Base-by-base conservation (phyloP, 2,888 invertebrate species). In the Andrena trimmerana region DNA sequence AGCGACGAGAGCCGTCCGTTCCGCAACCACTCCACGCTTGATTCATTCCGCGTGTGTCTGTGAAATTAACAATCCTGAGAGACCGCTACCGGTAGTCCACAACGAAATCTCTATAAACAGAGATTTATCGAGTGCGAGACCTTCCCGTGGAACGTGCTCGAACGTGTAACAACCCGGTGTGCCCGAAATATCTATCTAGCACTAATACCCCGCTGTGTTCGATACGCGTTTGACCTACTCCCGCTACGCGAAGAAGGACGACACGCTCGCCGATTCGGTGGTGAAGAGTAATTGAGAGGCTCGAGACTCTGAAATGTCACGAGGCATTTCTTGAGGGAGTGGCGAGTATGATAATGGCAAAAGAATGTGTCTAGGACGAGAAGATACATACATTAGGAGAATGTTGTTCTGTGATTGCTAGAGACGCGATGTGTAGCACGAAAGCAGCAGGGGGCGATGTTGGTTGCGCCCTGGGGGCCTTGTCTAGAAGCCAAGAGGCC, bases 31-130 rank as follows among this genome's bases (percentile, higher is more conserved):
- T 67, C 36, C 57, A 69, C 65, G 79, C 36, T 67, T 74, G 60
- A 83, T 83, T 83, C 81, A 68, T 83, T 80, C 71, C 75, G 72
- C 72, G 83, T 67, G 82, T 71, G 68, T 76, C 59, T 20, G 72
- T 72, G 76, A 81, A 83, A 81, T 80, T 80, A 81, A 83, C 81
- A 71, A 81, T 83, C 68, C 72, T 36, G 67, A 71, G 57, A 82
- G 66, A 70, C 81, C 72, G 76, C 81, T 81, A 59, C 79, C 57
- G 75, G 60, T 66, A 71, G 67, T 74, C 70, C 67, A 71, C 79
- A 75, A 82, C 79, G 70, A 82, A 82, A 79, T 75, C 74, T 75
- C 54, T 66, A 57, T 66, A 50, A 60, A 2, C 62, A 42, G 54
- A 74, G 73, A 82, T 82, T 82, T 79, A 82, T 79, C 59, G 70